Evolutionary conservation across 2,113 vertebrate genomes (phyloP), one percentile per base, ranked within the genome.

Genomic region (Ranitomeya variabilis): DNA sequence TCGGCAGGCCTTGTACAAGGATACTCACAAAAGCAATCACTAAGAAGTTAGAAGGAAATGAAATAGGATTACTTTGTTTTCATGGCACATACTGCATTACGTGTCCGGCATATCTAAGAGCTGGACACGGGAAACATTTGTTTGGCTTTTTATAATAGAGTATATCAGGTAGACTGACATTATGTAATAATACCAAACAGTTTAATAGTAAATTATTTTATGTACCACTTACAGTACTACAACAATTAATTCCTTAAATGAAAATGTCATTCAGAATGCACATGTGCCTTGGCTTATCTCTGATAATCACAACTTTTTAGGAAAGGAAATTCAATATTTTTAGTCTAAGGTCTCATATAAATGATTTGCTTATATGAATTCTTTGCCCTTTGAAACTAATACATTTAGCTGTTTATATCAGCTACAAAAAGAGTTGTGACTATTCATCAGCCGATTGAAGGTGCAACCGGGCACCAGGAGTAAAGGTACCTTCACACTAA

Each of bases 61-160:
- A 77, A 91, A 60, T 64, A 83, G 26, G 59, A 37, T 21, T 90
- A 45, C 2, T 64, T 52, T 90, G 89, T 92, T 87, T 62, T 89
- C 26, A 57, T 2, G 2, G n/a, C 19, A 86, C 54, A 8, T 4
- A 88, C 37, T 74, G 73, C 52, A 60, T 55, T 89, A 81, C 7
- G 4, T 86, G 21, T 0, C 3, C 87, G 7, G 3, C 83, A 5
- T 45, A 83, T 89, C 81, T 91, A 81, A 8, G 1, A 12, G 67
- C 52, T 69, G 60, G 76, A 80, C 76, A 9, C 52, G 37, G 51
- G 16, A 80, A 66, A 51, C 45, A 66, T 79, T 80, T 26, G 67
- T 67, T 31, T 67, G n/a, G 37, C n/a, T 66, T 78, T 66, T 23
- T 77, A n/a, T 59, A 78, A 51, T 66, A 79, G 55, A 59, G 73